phyloP scores from a whole-genome alignment of 92 coral and sea anemone genomes.

The Blastomussa wellsi region DNA sequence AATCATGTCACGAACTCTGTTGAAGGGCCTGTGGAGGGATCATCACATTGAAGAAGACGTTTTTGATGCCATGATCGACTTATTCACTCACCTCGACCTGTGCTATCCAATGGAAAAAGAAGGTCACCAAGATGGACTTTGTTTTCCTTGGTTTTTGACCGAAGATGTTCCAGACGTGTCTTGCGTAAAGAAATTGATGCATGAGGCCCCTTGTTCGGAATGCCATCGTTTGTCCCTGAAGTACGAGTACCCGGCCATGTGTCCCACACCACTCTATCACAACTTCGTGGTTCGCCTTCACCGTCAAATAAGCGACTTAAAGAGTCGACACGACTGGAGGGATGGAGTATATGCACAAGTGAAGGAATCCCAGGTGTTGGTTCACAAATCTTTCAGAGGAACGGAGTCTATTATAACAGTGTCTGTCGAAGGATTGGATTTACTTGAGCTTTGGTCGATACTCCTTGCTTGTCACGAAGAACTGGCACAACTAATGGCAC shows the following conservation, averaged over 20 bases:
- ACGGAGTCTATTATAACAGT: slow-evolving; percentile 34
- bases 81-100: slow-evolving; percentile 63
- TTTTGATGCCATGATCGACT: slow-evolving; percentile 63
- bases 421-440: slow-evolving; percentile 45
- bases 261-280: slow-evolving; percentile 60
- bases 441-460: slow-evolving; percentile 52
- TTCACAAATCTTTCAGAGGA: slow-evolving; percentile 34
- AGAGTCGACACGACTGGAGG: slow-evolving; percentile 64
- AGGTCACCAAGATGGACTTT: slow-evolving; percentile 34
- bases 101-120: slow-evolving; percentile 46
- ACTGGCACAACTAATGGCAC: slow-evolving; percentile 36
- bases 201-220: neutral
- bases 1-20: slow-evolving; percentile 48
- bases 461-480: slow-evolving; percentile 44
- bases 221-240: slow-evolving; percentile 36
- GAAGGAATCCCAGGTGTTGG: slow-evolving; percentile 29
- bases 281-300: slow-evolving; percentile 59
- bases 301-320: slow-evolving; percentile 43
- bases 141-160: slow-evolving; percentile 73
- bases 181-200: slow-evolving; percentile 19
- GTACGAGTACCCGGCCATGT: slow-evolving; percentile 56
- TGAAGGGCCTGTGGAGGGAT: slow-evolving; percentile 53
- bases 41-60: slow-evolving; percentile 44
- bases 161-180: slow-evolving; percentile 29
- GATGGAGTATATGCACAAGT: slow-evolving; percentile 58